Conservation (phyloP, 2,888 invertebrate species). For the Nemurella pictetii region DNA sequence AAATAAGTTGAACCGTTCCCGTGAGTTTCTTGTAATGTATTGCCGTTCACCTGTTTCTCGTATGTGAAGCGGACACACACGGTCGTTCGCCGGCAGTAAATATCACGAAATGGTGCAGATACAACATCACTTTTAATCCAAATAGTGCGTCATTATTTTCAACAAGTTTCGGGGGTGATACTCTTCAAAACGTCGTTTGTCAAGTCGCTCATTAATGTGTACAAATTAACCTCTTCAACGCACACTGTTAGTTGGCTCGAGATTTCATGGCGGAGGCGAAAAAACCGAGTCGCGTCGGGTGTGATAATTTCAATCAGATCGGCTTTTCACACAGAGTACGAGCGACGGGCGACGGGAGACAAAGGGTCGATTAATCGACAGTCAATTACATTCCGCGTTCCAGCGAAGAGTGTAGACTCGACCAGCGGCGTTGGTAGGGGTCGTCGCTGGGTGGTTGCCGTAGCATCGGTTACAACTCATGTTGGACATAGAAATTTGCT, state of each 20-base stretch:
- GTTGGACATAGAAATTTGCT: no score
- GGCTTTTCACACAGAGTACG: background rate
- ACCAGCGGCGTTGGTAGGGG: background rate
- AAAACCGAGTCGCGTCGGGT: background rate
- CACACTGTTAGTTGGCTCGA: background rate
- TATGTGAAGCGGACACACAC: background rate
- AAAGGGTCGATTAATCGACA: background rate
- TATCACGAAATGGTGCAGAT: conserved; percentile 23
- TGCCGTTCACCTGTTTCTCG: conserved; percentile 11
- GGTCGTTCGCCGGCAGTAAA: background rate
- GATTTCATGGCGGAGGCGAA: background rate
- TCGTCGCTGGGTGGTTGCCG: no score
- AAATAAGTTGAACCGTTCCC: background rate
- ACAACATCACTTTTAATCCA: conserved; percentile 27
- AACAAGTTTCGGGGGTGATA: background rate
- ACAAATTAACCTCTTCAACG: conserved; percentile 30
- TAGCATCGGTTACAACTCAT: no score
- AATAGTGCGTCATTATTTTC: conserved; percentile 22
- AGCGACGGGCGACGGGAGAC: no score
- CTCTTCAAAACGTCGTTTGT: conserved; percentile 19
- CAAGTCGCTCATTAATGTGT: conserved; percentile 25
- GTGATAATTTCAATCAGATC: background rate
- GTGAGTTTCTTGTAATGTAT: background rate
- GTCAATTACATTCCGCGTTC: background rate
- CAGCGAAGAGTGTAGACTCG: background rate